Evolutionary conservation across 2,888 invertebrate species (phyloP), one percentile per base, ranked within the genome.

Genomic region (Tetramorium bicarinatum): DNA sequence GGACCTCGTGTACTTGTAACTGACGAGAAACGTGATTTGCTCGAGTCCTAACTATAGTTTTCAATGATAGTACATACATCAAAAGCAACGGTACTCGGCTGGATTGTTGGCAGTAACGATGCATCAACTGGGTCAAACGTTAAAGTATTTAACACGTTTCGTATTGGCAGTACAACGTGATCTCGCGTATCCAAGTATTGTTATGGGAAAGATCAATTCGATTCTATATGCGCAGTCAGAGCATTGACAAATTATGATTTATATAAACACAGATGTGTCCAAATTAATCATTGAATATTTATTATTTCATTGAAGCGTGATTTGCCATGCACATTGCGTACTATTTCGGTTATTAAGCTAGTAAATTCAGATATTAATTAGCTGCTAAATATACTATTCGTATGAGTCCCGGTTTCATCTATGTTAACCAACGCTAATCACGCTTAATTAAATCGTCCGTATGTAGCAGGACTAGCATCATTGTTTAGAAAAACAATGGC

Each of bases 41-140:
- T 47, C 59, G 38, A 59, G 47, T 59, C 9, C 59, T 38, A 71
- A 71, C 44, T 69, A 34, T 47, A 79, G 71, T 80, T 59, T 59
- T 80, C 79, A 71, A 71, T 64, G 79, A 81, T 52, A 62, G 52
- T 44, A 64, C 52, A 62, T 81, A 64, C 52, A 62, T 81, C 61
- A 52, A 25, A 49, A 49, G 38, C 52, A 75, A 7, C 49, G 29
- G 54, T n/a, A 75, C 44, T 38, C 61, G 80, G 44, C 49, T 61
- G 38, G 6, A 66, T 62, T 38, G 61, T 62, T 74, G 82, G 67
- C 56, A 71, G 47, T 67, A 44, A 18, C 56, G 64, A 66, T 52
- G 52, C 44, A 71, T 82, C 62, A 88, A 87, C 85, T 89, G 71
- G 87, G 87, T 84, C 89, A 85, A 88, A 87, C 66, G 80, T 77